Conservation (phyloP, 2,797 vertebrate genomes). For the Falco berigora region DNA sequence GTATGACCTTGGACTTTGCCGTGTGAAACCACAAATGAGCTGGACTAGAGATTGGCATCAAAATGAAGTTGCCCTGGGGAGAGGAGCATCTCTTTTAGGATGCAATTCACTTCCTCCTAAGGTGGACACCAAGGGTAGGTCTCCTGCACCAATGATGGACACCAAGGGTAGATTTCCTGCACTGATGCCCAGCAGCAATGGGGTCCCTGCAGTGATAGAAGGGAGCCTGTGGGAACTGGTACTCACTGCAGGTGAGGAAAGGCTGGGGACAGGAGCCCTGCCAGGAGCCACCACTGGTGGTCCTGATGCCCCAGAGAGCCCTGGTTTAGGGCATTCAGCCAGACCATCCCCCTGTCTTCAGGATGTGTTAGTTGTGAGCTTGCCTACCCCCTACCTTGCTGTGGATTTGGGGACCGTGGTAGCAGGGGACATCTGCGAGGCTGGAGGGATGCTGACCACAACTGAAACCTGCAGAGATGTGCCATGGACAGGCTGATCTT, state of each 20-base stretch:
- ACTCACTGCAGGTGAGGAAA: neutral
- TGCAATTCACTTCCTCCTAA: neutral
- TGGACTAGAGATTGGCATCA: neutral
- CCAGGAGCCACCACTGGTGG: neutral
- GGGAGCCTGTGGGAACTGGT: neutral
- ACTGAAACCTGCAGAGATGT: neutral
- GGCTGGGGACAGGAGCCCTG: neutral
- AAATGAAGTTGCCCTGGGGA: neutral
- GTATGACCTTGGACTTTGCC: neutral
- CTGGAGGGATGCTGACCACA: neutral
- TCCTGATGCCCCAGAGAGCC: neutral
- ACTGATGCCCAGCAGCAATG: neutral
- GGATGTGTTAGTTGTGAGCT: neutral
- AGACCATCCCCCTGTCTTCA: neutral
- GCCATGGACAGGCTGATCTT: neutral
- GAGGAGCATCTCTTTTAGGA: neutral
- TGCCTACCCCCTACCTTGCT: too few relatives aligned
- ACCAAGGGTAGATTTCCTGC: neutral
- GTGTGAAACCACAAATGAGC: neutral
- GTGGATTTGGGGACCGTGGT: accelerated
- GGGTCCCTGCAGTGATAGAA: neutral
- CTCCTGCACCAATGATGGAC: neutral
- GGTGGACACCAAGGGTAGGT: neutral
- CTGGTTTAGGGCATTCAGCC: neutral
- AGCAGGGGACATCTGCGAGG: neutral